Conservation (phyloP, 2,797 vertebrate species). For the Lycodopsis pacificus region DNA sequence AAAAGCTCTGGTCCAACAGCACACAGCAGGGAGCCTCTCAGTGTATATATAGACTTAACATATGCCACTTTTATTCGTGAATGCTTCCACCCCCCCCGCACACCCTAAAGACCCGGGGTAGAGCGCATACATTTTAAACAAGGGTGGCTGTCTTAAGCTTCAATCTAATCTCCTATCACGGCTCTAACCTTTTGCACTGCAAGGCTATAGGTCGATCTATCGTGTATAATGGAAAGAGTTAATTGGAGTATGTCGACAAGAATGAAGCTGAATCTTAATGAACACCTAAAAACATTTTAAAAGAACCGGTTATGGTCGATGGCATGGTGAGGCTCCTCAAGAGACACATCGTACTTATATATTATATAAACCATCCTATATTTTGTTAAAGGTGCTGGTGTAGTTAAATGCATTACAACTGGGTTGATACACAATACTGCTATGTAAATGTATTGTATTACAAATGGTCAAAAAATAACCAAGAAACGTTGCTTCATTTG, state of each 20-base stretch:
- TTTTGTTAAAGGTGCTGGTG: background rate
- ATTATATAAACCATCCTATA: background rate
- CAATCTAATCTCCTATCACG: constrained; percentile 18
- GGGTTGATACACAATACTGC: background rate
- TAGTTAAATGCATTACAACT: background rate
- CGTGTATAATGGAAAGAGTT: background rate
- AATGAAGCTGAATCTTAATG: background rate
- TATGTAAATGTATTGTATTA: background rate
- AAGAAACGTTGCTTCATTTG: background rate
- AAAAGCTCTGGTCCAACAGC: constrained; percentile 50
- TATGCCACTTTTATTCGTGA: constrained; percentile 55
- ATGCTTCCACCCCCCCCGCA: constrained; percentile 7
- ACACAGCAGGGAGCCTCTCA: constrained; percentile 56
- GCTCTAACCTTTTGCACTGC: background rate
- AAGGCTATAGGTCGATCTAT: background rate
- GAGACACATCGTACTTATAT: background rate
- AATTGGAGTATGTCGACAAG: background rate
- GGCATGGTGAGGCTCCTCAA: background rate
- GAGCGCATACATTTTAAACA: constrained; percentile 35
- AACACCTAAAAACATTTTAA: background rate
- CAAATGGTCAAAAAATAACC: background rate
- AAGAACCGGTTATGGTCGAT: background rate
- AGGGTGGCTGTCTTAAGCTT: background rate
- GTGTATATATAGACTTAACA: constrained; percentile 59
- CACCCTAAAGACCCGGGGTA: constrained; percentile 18